phyloP scores from a whole-genome alignment of 2,797 vertebrate species.

The Okamejei kenojei region DNA sequence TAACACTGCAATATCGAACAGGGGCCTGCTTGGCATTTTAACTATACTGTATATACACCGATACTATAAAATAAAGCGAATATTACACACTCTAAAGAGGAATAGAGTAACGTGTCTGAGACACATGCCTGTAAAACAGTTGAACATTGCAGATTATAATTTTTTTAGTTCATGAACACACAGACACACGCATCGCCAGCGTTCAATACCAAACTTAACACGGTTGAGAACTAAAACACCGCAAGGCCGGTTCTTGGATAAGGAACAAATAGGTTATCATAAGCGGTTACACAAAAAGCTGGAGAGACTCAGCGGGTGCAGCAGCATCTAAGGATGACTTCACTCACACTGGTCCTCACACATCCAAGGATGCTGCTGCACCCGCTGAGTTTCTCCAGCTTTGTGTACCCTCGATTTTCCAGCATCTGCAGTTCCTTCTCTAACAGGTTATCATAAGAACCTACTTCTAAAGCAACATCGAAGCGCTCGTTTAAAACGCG shows the following conservation, averaged over 20 bases:
- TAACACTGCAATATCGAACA: neutral
- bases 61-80: neutral
- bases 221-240: neutral
- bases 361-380: too few relatives aligned
- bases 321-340: too few relatives aligned
- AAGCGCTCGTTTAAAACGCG: neutral
- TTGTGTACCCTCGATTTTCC: too few relatives aligned
- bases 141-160: neutral
- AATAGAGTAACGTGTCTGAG: neutral
- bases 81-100: neutral
- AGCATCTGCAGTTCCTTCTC: too few relatives aligned
- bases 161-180: neutral
- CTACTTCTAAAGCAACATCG: neutral
- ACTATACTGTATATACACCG: too few relatives aligned
- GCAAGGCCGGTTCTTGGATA: neutral
- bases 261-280: neutral
- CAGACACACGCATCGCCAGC: neutral
- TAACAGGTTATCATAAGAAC: neutral
- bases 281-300: too few relatives aligned
- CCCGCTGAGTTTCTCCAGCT: too few relatives aligned
- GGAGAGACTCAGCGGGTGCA: too few relatives aligned
- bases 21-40: neutral
- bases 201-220: neutral
- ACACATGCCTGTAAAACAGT: neutral
- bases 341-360: too few relatives aligned